These are phyloP conservation scores for Allacma fusca DNA, from an alignment of 2,888 invertebrate genomes.

Conservation along the genomic window DNA sequence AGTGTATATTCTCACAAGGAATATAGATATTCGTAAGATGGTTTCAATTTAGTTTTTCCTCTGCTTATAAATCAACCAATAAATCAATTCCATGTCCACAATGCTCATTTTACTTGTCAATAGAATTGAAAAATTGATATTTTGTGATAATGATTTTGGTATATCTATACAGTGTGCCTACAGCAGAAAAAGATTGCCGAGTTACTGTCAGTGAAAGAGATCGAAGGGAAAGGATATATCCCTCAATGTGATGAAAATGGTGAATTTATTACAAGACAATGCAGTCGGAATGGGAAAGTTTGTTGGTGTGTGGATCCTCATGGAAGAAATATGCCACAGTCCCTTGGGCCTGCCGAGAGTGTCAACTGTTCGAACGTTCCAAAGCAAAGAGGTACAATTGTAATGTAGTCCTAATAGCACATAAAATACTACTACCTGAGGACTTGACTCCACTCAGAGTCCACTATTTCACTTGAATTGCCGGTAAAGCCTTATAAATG, in stretches of 20 bases:
- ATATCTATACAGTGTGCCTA: slow-evolving; percentile 69
- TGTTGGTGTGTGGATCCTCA: slow-evolving; percentile 85
- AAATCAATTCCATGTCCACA: too few relatives aligned
- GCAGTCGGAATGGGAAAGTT: slow-evolving; percentile 83
- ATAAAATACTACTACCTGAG: too few relatives aligned
- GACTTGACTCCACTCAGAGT: not conserved
- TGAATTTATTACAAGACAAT: slow-evolving; percentile 77
- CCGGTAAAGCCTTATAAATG: not conserved
- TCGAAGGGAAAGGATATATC: slow-evolving; percentile 82
- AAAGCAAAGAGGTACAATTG: slow-evolving; percentile 44
- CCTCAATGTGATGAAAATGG: slow-evolving; percentile 79
- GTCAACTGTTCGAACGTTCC: slow-evolving; percentile 71
- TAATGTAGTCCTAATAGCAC: too few relatives aligned
- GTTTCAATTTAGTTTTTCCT: too few relatives aligned
- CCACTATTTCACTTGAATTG: not conserved
- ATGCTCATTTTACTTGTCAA: not conserved
- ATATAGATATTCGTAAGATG: too few relatives aligned
- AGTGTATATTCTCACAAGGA: too few relatives aligned
- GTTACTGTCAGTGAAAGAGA: slow-evolving; percentile 77
- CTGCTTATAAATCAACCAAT: too few relatives aligned
- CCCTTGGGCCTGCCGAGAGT: slow-evolving; percentile 78
- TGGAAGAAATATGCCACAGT: slow-evolving; percentile 79
- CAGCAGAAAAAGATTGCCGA: slow-evolving; percentile 82
- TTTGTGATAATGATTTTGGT: not conserved
- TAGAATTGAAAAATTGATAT: slow-evolving; percentile 3